Conservation (phyloP, 2,113 vertebrate species). For the Nesogale talazaci region DNA sequence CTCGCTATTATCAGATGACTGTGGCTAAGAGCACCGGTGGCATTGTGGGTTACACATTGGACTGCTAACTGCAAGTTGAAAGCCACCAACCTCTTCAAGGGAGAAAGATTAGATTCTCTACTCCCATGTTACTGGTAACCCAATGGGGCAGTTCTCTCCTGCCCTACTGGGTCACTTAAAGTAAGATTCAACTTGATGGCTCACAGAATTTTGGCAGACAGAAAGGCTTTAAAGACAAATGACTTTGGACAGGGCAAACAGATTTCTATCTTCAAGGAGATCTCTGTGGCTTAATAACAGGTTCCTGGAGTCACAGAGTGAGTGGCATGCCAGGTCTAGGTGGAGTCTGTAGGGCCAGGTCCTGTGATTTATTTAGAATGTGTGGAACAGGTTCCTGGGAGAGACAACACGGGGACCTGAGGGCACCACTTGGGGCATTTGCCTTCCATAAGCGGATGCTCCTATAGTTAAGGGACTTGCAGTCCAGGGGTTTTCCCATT, state of each 20-base stretch:
- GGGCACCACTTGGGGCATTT: not conserved
- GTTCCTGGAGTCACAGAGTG: not conserved
- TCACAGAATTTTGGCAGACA: not conserved
- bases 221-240: not conserved
- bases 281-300: not conserved
- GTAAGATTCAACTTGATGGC: not conserved
- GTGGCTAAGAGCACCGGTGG: not conserved
- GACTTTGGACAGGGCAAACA: not conserved
- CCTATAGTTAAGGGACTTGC: not conserved
- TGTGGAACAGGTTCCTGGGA: not conserved
- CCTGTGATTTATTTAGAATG: not conserved
- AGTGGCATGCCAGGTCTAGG: not conserved
- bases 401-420: not conserved
- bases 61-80: too few relatives aligned
- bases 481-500: not conserved
- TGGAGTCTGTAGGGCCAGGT: not conserved
- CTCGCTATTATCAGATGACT: not conserved
- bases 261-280: not conserved
- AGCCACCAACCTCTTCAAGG: too few relatives aligned
- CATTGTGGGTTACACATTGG: too few relatives aligned
- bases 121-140: too few relatives aligned
- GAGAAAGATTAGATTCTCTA: too few relatives aligned
- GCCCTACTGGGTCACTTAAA: too few relatives aligned
- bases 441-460: not conserved
- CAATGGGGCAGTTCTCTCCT: too few relatives aligned